Evolutionary conservation across 2,113 vertebrate genomes (phyloP).

Genomic region (Crocuta crocuta): DNA sequence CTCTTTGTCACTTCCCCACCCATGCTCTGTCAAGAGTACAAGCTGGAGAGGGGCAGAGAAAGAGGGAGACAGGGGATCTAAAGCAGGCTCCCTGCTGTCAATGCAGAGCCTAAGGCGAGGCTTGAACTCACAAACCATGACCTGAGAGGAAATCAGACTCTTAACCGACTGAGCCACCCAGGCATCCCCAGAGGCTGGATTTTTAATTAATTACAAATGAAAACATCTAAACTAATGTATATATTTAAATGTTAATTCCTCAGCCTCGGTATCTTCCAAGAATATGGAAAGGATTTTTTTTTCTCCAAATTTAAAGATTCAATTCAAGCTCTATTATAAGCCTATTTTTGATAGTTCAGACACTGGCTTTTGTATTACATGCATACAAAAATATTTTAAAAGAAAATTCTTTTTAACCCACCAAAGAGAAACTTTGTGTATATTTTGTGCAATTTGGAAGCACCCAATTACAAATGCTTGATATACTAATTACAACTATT

Average conservation of each 20-base stretch:
- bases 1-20: not conserved
- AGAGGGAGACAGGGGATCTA: too few relatives aligned
- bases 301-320: not conserved
- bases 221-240: not conserved
- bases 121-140: too few relatives aligned
- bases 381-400: not conserved
- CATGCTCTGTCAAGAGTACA: not conserved
- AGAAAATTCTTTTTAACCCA: not conserved
- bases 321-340: not conserved
- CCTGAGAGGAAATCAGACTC: too few relatives aligned
- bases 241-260: not conserved
- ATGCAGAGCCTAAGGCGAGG: too few relatives aligned
- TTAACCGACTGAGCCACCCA: too few relatives aligned
- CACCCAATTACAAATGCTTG: not conserved
- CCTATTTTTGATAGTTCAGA: not conserved
- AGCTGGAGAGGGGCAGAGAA: too few relatives aligned
- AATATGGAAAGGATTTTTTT: not conserved
- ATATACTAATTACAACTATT: not conserved
- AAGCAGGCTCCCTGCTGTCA: too few relatives aligned
- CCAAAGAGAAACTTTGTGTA: not conserved
- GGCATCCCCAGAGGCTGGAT: too few relatives aligned
- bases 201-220: not conserved
- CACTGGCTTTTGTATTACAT: not conserved
- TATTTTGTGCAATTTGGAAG: not conserved
- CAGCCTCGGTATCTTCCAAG: not conserved